Base-by-base conservation (phyloP, 2,113 vertebrate genomes). In the Hemibates koningsi region DNA sequence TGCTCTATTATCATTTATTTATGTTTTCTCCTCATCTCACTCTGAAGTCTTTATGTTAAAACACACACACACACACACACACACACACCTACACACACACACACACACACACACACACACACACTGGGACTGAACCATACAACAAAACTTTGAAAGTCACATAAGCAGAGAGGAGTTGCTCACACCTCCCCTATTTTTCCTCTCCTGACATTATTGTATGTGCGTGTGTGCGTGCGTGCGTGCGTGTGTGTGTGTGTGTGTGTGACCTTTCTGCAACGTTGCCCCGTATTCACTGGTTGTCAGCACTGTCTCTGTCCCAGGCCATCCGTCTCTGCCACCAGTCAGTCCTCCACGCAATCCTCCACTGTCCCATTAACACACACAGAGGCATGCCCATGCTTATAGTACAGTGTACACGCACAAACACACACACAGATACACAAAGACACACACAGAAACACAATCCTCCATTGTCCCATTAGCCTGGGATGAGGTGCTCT, bases 241-340 rank as follows among this genome's bases (percentile, higher is more conserved):
- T 3, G 88, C 32, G 84, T 48, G 85, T 12, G 87, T 34, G 82
- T 97, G 98, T 32, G 27, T 2, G 89, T 80, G 87, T 66, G 87
- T 73, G 83, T 98, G 98, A 98, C 98, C 98, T 99, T 98, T 98
- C 97, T 98, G 97, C 97, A 97, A 97, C 93, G 87, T 96, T 97
- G 97, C 97, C 97, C 97, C 96, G 95, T 97, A 97, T 98, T 98
- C 97, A 94, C 97, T 94, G 94, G 96, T 97, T 97, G 98, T 98
- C 98, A 99, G 97, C 97, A 97, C 96, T 96, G 95, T 97, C 95
- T 97, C 96, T 96, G 96, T 98, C 96, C 95, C 94, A 95, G 97
- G 96, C 92, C 96, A 99, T 99, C 97, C 93, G 96, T 99, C 97
- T 98, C 96, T 98, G 97, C 97, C 98, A 97, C 96, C 97, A 97